Evolutionary conservation across 2,797 vertebrate species (phyloP).

Genomic region (Onychomys arenicola): DNA sequence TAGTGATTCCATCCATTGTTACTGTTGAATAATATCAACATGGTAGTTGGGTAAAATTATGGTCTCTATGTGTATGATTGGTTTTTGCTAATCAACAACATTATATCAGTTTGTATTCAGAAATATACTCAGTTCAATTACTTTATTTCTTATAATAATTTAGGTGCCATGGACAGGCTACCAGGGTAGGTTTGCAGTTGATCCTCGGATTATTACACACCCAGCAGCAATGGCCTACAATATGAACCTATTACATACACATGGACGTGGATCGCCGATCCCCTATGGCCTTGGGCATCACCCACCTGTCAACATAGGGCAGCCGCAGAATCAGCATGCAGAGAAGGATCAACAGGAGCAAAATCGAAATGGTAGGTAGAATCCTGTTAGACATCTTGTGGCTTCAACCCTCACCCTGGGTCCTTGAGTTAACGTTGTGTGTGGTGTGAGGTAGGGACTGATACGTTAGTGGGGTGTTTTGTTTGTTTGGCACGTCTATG

Average conservation of each 20-base stretch:
- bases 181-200: conserved; percentile 97
- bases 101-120: neutral
- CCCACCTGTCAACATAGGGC: conserved; percentile 93
- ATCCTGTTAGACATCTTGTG: neutral
- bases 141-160: neutral
- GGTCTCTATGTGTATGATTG: neutral
- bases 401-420: neutral
- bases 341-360: conserved; percentile 97
- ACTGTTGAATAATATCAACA: neutral
- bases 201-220: conserved; percentile 97
- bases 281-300: conserved; percentile 95
- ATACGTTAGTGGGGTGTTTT: neutral
- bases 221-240: conserved; percentile 98
- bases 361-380: conserved; percentile 91
- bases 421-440: neutral
- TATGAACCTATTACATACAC: conserved; percentile 96
- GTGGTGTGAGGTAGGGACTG: neutral
- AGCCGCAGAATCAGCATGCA: conserved; percentile 87
- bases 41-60: conserved; percentile 8
- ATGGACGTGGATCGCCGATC: conserved; percentile 95
- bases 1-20: neutral
- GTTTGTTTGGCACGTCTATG: neutral
- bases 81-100: conserved; percentile 11
- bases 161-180: conserved; percentile 98
- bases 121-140: conserved; percentile 52